phyloP scores from a whole-genome alignment of 2,888 invertebrate species.

The Arenicola marina region DNA sequence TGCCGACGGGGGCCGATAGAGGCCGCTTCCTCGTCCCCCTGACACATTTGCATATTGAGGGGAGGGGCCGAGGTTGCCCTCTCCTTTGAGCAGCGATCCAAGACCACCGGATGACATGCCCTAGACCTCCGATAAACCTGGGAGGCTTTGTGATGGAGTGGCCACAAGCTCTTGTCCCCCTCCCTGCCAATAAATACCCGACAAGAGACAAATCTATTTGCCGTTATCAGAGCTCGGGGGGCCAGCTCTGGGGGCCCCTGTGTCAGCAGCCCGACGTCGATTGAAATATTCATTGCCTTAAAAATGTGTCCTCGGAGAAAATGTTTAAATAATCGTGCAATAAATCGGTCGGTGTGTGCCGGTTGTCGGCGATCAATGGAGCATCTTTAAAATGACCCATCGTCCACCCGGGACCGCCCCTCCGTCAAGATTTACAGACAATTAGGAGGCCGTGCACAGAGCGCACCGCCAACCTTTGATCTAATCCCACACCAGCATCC shows the following conservation, averaged over 20 bases:
- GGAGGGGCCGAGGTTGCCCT: too few relatives aligned
- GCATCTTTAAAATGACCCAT: not conserved
- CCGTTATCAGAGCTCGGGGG: slow-evolving; percentile 6
- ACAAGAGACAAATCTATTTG: slow-evolving; percentile 2
- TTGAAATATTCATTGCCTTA: too few relatives aligned
- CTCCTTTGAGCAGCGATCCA: slow-evolving; percentile 5
- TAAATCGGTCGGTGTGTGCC: not conserved
- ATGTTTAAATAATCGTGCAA: slow-evolving; percentile 2
- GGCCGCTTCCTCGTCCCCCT: too few relatives aligned
- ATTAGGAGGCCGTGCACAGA: too few relatives aligned
- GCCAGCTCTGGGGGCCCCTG: too few relatives aligned
- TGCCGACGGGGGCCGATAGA: too few relatives aligned
- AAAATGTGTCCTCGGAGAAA: not conserved
- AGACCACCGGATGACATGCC: too few relatives aligned
- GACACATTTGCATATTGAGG: too few relatives aligned
- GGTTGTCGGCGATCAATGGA: not conserved
- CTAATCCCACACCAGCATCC: not conserved
- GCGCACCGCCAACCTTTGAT: slow-evolving; percentile 5
- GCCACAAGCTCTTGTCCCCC: not conserved
- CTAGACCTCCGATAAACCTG: not conserved
- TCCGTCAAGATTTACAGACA: slow-evolving; percentile 3
- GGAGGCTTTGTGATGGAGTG: not conserved
- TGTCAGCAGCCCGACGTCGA: too few relatives aligned
- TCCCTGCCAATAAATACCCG: not conserved
- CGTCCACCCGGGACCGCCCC: not conserved